phyloP scores from a whole-genome alignment of 2,113 vertebrate genomes.

The Dendropsophus ebraccatus region DNA sequence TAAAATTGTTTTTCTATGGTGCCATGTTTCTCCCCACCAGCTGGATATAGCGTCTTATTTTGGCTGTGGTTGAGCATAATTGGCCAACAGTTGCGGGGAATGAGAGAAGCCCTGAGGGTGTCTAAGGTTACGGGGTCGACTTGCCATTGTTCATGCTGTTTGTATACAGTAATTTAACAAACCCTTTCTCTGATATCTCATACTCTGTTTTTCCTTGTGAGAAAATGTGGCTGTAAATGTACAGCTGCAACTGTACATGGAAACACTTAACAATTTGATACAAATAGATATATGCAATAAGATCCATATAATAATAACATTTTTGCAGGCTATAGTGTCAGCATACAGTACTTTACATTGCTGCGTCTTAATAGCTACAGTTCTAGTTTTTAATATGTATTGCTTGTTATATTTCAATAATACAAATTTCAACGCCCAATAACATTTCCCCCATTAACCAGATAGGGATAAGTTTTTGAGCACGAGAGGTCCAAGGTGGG shows the following conservation, averaged over 20 bases:
- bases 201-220: background rate
- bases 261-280: background rate
- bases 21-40: background rate
- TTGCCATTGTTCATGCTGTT: conserved; percentile 7
- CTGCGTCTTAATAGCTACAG: no score
- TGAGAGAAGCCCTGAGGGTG: conserved; percentile 58
- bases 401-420: no score
- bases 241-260: background rate
- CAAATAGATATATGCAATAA: background rate
- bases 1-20: background rate
- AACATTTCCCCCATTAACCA: no score
- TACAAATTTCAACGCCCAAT: no score
- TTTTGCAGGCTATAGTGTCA: no score
- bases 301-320: no score
- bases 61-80: conserved; percentile 67
- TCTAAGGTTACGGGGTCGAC: conserved; percentile 32
- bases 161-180: conserved; percentile 63
- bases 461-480: no score
- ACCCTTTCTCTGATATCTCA: conserved; percentile 61
- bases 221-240: background rate
- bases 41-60: conserved; percentile 70
- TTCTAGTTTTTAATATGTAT: no score
- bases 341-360: no score
- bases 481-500: no score
- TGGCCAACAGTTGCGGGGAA: conserved; percentile 68